A percentile compares a stretch with the other conserved stretches of the same genome.
Evolutionary conservation across 2,113 vertebrate genomes (phyloP).

Genomic region (Trachemys scripta): DNA sequence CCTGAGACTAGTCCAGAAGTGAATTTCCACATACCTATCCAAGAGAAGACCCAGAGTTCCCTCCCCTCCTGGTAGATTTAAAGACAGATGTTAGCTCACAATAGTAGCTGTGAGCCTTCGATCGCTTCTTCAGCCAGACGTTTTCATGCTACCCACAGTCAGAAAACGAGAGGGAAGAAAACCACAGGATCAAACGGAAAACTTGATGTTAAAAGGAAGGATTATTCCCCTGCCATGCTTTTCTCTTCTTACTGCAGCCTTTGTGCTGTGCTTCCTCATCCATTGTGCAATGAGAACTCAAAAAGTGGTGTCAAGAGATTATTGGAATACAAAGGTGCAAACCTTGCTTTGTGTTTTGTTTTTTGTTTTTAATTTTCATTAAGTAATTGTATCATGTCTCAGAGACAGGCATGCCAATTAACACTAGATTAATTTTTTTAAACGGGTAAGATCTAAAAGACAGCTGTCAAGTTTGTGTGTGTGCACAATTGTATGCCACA

Average conservation of each 20-base stretch:
- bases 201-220: background rate
- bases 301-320: constrained; percentile 32
- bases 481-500: background rate
- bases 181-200: background rate
- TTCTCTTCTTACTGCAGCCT: background rate
- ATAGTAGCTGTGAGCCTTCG: background rate
- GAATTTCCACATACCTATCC: background rate
- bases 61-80: rapidly evolving
- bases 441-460: constrained; percentile 20
- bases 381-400: constrained; percentile 46
- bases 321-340: constrained; percentile 29
- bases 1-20: rapidly evolving
- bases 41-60: background rate
- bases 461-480: constrained; percentile 22
- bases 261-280: background rate
- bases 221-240: background rate
- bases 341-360: background rate
- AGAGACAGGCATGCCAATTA: constrained; percentile 44
- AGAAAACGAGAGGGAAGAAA: background rate
- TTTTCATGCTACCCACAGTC: background rate
- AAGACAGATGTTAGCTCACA: rapidly evolving
- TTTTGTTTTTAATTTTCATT: background rate
- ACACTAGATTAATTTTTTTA: constrained; percentile 33
- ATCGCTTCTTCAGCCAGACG: rapidly evolving
- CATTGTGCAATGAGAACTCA: background rate